Evolutionary conservation across 2,888 invertebrate species (phyloP), one percentile per base, ranked within the genome.

Genomic region (Lottia scabra): DNA sequence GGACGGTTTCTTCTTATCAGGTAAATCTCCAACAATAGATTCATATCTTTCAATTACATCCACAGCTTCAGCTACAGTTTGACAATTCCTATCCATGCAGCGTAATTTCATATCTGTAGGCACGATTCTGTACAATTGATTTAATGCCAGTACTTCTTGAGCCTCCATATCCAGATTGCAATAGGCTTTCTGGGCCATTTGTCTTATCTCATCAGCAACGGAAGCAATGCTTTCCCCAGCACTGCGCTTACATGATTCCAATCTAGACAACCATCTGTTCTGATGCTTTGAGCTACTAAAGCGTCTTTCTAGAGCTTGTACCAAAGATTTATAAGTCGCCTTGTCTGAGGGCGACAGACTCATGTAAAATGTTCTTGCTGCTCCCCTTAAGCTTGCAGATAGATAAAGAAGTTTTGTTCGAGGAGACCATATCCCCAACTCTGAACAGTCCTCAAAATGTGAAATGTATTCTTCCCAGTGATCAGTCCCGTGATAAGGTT

Each of bases 391-490:
- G 26, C 67, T 44, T 23, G 67, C 48, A 44, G 44, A 44, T 13
- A 67, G 26, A 46, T 26, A 43, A 16, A 67, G 46, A 8, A 67
- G 44, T 67, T 67, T 43, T 26, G 44, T 26, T n/a, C 46, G 45
- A 12, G n/a, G 26, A 38, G 43, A 26, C 67, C 67, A 67, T n/a
- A 19, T 45, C 26, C 67, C 67, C 26, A 67, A 46, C 45, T 67
- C 67, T n/a, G 67, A 44, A 30, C 48, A 67, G 1, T 44, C 45
- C 26, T 67, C 45, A 45, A 67, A 67, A 26, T 67, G 45, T 19
- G 67, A 67, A 16, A 67, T 43, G 26, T 67, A 67, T 45, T 67
- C 67, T 16, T 67, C 67, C 67, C 67, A 67, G 19, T 45, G 45
- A 23, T 26, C 45, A 23, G n/a, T 67, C 10, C 67, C 67, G 26